A percentile compares a stretch with the other conserved stretches of the same genome.
phyloP scores from a whole-genome alignment of 2,888 invertebrate genomes.

The Lordiphosa fenestrarum region DNA sequence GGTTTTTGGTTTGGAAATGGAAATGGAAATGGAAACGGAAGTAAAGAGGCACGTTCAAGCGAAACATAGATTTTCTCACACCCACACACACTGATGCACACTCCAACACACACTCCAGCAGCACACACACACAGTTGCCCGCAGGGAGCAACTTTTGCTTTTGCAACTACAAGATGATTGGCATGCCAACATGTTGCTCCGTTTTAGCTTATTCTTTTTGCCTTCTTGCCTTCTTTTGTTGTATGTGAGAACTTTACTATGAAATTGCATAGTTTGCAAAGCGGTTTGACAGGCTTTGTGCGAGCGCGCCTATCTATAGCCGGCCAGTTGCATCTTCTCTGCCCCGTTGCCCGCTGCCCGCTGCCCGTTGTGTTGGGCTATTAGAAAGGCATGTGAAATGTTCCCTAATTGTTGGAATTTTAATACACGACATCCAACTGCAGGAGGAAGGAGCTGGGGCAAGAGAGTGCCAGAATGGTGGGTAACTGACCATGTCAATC shows the following conservation, averaged over 20 bases:
- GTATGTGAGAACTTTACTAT: constrained; percentile 71
- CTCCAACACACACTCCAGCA: neutral
- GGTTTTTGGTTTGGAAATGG: constrained; percentile 4
- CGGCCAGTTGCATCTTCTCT: constrained; percentile 59
- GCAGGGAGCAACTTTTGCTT: constrained; percentile 16
- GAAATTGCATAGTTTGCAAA: constrained; percentile 68
- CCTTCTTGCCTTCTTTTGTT: constrained; percentile 21
- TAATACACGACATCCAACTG: constrained; percentile 57
- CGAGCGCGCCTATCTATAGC: constrained; percentile 32
- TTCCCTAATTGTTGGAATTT: constrained; percentile 76
- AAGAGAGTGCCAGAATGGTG: neutral
- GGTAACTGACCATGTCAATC: constrained; percentile 1
- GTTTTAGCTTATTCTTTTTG: constrained; percentile 19
- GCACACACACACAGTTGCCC: neutral
- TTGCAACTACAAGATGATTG: constrained; percentile 60
- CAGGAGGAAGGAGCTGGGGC: neutral
- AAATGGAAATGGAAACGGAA: constrained; percentile 46
- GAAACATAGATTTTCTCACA: constrained; percentile 9
- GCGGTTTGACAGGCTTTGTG: constrained; percentile 61
- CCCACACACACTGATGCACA: constrained; percentile 4
- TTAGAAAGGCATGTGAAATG: constrained; percentile 77
- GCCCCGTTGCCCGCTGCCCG: neutral
- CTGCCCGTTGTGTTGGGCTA: constrained; percentile 51
- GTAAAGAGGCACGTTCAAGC: constrained; percentile 60
- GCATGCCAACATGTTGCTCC: constrained; percentile 66